These are phyloP conservation scores for Plebejus anna DNA, from an alignment of 2,888 invertebrate species.

Conservation along the genomic window DNA sequence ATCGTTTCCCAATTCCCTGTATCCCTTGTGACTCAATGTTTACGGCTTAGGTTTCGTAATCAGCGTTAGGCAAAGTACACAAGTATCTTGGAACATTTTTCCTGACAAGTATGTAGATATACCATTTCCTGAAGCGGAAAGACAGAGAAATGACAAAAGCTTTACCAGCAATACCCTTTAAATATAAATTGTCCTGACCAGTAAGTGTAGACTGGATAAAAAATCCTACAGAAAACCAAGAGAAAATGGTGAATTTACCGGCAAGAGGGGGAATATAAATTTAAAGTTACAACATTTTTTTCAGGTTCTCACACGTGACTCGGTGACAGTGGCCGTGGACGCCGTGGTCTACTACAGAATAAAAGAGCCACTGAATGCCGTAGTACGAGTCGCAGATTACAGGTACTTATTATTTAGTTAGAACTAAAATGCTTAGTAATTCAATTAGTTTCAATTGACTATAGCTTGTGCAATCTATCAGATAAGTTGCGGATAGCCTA, in stretches of 20 bases:
- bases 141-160: too few species aligned
- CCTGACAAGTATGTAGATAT: too few species aligned
- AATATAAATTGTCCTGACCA: too few species aligned
- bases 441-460: too few species aligned
- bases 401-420: conserved; percentile 62
- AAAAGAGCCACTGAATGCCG: conserved; percentile 87
- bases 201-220: too few species aligned
- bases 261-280: neutral
- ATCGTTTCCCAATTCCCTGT: neutral
- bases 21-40: neutral
- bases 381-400: conserved; percentile 87
- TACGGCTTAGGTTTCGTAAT: neutral
- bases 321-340: conserved; percentile 96
- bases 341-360: conserved; percentile 93
- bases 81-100: too few species aligned
- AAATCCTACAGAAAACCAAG: too few species aligned
- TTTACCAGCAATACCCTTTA: too few species aligned
- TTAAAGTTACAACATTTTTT: conserved; percentile 10
- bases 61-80: neutral
- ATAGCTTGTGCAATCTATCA: too few species aligned
- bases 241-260: too few species aligned
- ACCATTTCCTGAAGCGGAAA: too few species aligned
- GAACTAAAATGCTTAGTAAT: neutral
- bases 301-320: conserved; percentile 94
- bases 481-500: too few species aligned